Evolutionary conservation across 2,888 invertebrate genomes (phyloP).

Genomic region (Acanthacorydalis orientalis): DNA sequence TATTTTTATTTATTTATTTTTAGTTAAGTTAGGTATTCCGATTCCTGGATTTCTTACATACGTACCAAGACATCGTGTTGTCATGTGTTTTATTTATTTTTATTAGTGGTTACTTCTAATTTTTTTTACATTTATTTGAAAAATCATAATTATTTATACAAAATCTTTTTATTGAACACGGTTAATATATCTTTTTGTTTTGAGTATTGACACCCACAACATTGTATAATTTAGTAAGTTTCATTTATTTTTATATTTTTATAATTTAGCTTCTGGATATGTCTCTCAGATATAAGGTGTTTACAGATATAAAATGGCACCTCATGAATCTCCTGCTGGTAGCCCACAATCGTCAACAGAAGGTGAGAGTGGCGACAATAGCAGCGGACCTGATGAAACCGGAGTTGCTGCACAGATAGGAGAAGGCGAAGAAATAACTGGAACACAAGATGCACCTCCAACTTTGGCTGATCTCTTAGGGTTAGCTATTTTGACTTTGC

Average conservation of each 20-base stretch:
- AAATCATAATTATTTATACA: too few relatives aligned
- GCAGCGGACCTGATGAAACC: conserved; percentile 48
- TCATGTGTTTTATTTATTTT: not conserved
- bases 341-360: conserved; percentile 56
- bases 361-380: conserved; percentile 50
- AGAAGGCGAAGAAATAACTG: not conserved
- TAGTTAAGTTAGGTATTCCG: too few relatives aligned
- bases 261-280: too few relatives aligned
- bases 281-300: not conserved
- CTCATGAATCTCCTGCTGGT: conserved; percentile 54
- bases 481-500: conserved; percentile 21
- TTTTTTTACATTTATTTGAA: conserved; percentile 5
- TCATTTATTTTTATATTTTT: too few relatives aligned
- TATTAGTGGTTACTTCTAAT: conserved; percentile 5
- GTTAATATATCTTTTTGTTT: too few relatives aligned
- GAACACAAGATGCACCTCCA: conserved; percentile 30
- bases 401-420: conserved; percentile 21
- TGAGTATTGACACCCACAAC: too few relatives aligned
- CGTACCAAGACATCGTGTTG: not conserved
- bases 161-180: too few relatives aligned
- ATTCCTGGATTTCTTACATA: not conserved
- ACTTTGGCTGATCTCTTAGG: conserved; percentile 64
- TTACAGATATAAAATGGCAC: conserved; percentile 47
- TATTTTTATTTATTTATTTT: too few relatives aligned
- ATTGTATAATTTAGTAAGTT: too few relatives aligned